Percentiles rank a stretch among this genome's conserved stretches.
Evolutionary conservation across 92 coral and sea anemone species (phyloP).

Genomic region (Porites cylindrica): DNA sequence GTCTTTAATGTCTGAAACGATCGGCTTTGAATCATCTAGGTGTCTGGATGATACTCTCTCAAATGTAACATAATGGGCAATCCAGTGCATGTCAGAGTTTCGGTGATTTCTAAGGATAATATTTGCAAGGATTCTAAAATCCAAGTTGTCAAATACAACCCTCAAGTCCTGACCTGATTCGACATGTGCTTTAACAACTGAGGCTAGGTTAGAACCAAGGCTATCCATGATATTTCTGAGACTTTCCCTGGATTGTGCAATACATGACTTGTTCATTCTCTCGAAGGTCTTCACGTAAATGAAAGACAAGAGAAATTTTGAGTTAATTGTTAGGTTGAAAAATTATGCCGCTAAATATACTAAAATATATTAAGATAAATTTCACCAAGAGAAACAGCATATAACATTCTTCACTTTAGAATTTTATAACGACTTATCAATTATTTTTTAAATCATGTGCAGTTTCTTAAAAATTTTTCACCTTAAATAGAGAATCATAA

Average conservation of each 20-base stretch:
- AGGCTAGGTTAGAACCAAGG: slow-evolving; percentile 56
- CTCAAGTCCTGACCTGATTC: slow-evolving; percentile 34
- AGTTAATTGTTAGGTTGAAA: neutral
- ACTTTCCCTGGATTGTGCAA: slow-evolving; percentile 56
- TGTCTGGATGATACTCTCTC: slow-evolving; percentile 19
- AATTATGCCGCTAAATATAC: neutral
- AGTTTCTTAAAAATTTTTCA: neutral
- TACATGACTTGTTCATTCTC: slow-evolving; percentile 52
- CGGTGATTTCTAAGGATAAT: slow-evolving; percentile 42
- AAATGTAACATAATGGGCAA: slow-evolving; percentile 22
- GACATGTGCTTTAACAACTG: slow-evolving; percentile 23
- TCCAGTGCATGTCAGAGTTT: slow-evolving; percentile 58
- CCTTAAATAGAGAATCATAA: neutral
- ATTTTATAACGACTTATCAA: too few relatives aligned
- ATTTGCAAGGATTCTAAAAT: slow-evolving; percentile 37
- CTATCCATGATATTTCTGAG: slow-evolving; percentile 61
- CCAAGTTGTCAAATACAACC: slow-evolving; percentile 49
- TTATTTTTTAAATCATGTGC: neutral
- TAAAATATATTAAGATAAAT: too few relatives aligned
- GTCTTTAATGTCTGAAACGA: slow-evolving; percentile 10
- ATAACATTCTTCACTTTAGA: too few relatives aligned
- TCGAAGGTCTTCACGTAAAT: slow-evolving; percentile 46
- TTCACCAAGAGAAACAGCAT: too few relatives aligned
- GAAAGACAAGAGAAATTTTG: too few relatives aligned
- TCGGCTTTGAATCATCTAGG: slow-evolving; percentile 61